Evolutionary conservation across 2,797 vertebrate species (phyloP).

Genomic region (Sitta carolinensis): DNA sequence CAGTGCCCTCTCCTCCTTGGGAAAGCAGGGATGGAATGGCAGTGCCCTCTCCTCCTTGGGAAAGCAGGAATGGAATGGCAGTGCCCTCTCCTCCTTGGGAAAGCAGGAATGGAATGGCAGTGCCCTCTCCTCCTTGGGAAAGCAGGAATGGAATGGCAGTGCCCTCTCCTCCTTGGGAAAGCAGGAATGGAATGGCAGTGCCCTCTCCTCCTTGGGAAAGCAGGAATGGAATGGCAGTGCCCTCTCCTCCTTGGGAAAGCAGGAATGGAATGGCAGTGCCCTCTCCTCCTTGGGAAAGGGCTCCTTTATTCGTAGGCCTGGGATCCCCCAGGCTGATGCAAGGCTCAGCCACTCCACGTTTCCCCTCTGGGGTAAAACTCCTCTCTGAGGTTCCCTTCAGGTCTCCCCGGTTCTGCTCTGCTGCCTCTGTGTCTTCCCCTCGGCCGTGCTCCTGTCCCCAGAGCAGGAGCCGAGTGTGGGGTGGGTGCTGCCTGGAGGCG

Average conservation of each 20-base stretch:
- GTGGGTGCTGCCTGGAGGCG: fast-evolving
- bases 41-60: not conserved
- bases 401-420: not conserved
- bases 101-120: not conserved
- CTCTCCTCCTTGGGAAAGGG: not conserved
- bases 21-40: not conserved
- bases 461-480: fast-evolving
- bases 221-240: not conserved
- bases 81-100: not conserved
- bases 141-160: too few relatives aligned
- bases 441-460: not conserved
- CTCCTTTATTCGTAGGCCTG: fast-evolving
- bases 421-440: not conserved
- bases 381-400: not conserved
- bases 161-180: not conserved
- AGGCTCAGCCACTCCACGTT: fast-evolving
- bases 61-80: too few relatives aligned
- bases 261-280: not conserved
- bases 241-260: not conserved
- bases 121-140: not conserved
- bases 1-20: not conserved
- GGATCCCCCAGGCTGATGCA: not conserved
- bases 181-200: too few relatives aligned
- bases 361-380: not conserved
- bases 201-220: not conserved